Evolutionary conservation across 2,888 invertebrate genomes (phyloP), one percentile per base, ranked within the genome.

Genomic region (Drosophila robusta): DNA sequence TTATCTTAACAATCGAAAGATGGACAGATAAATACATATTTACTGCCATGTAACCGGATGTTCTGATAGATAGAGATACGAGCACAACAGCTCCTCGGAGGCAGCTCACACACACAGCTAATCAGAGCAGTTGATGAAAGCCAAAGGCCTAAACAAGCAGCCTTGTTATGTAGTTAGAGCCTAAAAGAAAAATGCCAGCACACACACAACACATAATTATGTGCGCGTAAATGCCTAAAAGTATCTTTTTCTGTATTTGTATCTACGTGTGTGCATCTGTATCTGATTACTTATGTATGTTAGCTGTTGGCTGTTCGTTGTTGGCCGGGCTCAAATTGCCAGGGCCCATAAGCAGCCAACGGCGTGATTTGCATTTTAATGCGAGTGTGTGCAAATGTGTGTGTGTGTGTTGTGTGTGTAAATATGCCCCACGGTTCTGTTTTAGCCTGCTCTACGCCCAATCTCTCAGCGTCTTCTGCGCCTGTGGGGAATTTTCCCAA

Each of bases 301-400:
- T 63, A 42, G 36, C 44, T 49, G 52, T 39, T 60, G 4, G 22
- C 44, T 66, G 55, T 58, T 50, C n/a, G 68, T 44, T 36, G 34
- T 51, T 55, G 36, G 26, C 44, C 49, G 57, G 57, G 50, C 60
- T 81, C 66, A 62, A 67, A 87, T 83, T 81, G 76, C 79, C 82
- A 65, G 64, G 75, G 74, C 62, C 77, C 68, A 61, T 74, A 65
- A 68, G 76, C 79, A 70, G 70, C 52, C 67, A 78, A 24, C 69
- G 65, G 55, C 88, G 89, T 83, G 83, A 83, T 83, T 83, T 83
- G 83, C 83, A 88, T 83, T 88, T 83, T 75, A 88, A 88, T 83
- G 77, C 55, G 67, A 44, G 38, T 47, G 41, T 41, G 12, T 34
- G 34, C 34, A 32, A 14, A n/a, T n/a, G 6, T 11, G 41, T 16